These are phyloP conservation scores for Dolichoris vasculosae DNA, from an alignment of 1,140 invertebrate species.

Conservation along the genomic window DNA sequence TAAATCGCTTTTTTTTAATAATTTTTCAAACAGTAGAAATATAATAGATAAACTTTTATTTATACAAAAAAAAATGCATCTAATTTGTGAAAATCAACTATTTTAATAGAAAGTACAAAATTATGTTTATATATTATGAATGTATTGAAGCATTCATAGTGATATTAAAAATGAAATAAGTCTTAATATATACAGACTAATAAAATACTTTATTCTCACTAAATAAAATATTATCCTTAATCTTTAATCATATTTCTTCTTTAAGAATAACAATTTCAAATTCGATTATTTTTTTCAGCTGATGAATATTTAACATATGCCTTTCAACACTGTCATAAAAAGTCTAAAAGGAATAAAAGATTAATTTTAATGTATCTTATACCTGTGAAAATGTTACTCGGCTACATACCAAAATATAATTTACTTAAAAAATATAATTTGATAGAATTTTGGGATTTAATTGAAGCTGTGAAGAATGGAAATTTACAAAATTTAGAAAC, in stretches of 20 bases:
- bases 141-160: too few relatives aligned
- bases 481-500: conserved; percentile 89
- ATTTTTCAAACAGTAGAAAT: too few relatives aligned
- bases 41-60: too few relatives aligned
- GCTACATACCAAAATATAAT: conserved; percentile 88
- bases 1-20: too few relatives aligned
- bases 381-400: conserved; percentile 97
- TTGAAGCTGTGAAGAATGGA: conserved; percentile 90
- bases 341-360: conserved; percentile 91
- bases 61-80: too few relatives aligned
- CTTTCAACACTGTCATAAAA: conserved; percentile 91
- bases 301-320: conserved; percentile 94
- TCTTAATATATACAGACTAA: too few relatives aligned
- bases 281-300: conserved; percentile 77
- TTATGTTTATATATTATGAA: too few relatives aligned
- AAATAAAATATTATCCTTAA: too few relatives aligned
- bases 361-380: conserved; percentile 96
- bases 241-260: not conserved
- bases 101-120: too few relatives aligned
- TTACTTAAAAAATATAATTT: conserved; percentile 93
- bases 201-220: too few relatives aligned
- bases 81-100: too few relatives aligned
- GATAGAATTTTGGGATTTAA: conserved; percentile 91
- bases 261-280: not conserved
- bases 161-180: too few relatives aligned